Conservation (phyloP, 2,888 invertebrate species). For the Girardia tigrina region DNA sequence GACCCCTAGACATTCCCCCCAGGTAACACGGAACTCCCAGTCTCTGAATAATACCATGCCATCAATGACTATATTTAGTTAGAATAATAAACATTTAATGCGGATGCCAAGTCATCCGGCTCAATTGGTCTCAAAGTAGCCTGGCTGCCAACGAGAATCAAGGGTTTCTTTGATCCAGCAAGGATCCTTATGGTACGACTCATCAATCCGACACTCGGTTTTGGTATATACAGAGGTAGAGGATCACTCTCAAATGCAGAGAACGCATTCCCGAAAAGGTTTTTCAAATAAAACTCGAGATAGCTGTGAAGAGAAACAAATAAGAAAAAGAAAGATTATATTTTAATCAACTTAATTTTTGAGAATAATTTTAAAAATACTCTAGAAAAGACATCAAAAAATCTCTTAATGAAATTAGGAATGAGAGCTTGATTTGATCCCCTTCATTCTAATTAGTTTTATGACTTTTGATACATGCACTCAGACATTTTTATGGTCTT, state of each 20-base stretch:
- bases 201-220: slow-evolving; percentile 24
- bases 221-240: slow-evolving; percentile 28
- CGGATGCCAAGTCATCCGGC: slow-evolving; percentile 49
- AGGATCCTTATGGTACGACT: slow-evolving; percentile 44
- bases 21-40: slow-evolving; percentile 56
- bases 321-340: too few species aligned
- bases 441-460: too few species aligned
- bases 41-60: slow-evolving; percentile 41
- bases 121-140: slow-evolving; percentile 54
- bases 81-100: slow-evolving; percentile 50
- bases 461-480: too few species aligned
- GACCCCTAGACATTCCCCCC: slow-evolving; percentile 56
- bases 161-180: slow-evolving; percentile 52
- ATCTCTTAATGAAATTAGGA: too few species aligned
- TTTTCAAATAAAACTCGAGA: slow-evolving; percentile 51
- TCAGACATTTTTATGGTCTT: too few species aligned
- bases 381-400: too few species aligned
- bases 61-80: not conserved
- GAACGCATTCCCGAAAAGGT: slow-evolving; percentile 56
- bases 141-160: slow-evolving; percentile 56
- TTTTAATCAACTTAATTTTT: too few species aligned
- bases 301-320: too few species aligned
- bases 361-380: too few species aligned
- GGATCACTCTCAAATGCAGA: slow-evolving; percentile 44
- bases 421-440: too few species aligned